phyloP scores from a whole-genome alignment of 2,888 invertebrate genomes.

The Pantelozetes paolii region DNA sequence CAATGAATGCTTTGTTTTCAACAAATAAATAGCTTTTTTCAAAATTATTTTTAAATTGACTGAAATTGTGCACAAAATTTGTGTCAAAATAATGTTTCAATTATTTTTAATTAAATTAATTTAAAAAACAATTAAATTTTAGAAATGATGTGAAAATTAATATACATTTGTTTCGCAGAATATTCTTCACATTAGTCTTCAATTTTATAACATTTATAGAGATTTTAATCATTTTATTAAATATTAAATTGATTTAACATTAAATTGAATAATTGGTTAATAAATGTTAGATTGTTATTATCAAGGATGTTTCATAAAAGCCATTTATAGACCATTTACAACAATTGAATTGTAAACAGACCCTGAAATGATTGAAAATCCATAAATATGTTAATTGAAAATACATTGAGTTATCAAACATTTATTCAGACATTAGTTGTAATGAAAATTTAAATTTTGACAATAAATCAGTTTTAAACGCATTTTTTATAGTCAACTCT shows the following conservation, averaged over 20 bases:
- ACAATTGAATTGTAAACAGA: too few species aligned
- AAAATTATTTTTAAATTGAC: constrained; percentile 6
- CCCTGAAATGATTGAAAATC: too few species aligned
- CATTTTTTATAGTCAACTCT: constrained; percentile 6
- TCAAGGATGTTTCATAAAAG: too few species aligned
- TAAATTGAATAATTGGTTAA: background rate
- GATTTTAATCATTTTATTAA: background rate
- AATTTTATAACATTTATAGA: background rate
- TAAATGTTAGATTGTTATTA: background rate
- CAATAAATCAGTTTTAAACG: constrained; percentile 15
- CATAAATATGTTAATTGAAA: constrained; percentile 13
- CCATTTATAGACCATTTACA: too few species aligned
- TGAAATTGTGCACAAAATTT: background rate
- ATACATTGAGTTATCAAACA: constrained; percentile 24
- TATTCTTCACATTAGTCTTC: too few species aligned
- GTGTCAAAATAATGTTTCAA: too few species aligned
- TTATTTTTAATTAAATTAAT: too few species aligned
- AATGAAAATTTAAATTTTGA: constrained; percentile 7
- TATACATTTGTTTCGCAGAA: too few species aligned
- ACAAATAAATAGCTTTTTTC: background rate
- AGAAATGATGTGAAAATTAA: too few species aligned
- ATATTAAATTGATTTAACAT: background rate
- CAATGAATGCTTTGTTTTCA: background rate
- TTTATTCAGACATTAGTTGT: constrained; percentile 14
- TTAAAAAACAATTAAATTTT: too few species aligned